These are phyloP conservation scores for Hirtodrosophila confusa DNA, from an alignment of 2,888 invertebrate genomes.

Conservation along the genomic window DNA sequence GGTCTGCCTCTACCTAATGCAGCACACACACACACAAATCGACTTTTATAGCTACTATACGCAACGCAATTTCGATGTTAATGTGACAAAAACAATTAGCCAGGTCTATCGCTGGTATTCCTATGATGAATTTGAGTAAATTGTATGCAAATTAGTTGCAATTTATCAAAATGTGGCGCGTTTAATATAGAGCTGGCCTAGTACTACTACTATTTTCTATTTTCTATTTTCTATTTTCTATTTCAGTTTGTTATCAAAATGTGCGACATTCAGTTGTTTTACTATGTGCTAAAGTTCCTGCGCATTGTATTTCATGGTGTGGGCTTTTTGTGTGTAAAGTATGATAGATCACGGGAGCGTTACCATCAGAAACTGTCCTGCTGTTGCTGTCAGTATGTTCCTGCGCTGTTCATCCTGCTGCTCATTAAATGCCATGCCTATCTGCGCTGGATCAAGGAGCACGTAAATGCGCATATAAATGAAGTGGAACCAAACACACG, in stretches of 20 bases:
- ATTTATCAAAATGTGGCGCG: constrained; percentile 3
- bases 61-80: constrained; percentile 50
- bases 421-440: neutral
- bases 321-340: constrained; percentile 45
- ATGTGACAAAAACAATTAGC: constrained; percentile 61
- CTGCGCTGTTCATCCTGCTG: neutral
- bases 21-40: constrained; percentile 11
- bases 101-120: constrained; percentile 57
- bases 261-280: constrained; percentile 37
- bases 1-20: constrained; percentile 17
- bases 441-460: neutral
- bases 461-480: neutral
- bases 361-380: constrained; percentile 6
- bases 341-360: constrained; percentile 9
- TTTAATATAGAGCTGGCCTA: too few species aligned
- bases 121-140: constrained; percentile 54
- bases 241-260: constrained; percentile 50
- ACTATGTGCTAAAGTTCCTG: constrained; percentile 19
- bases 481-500: neutral
- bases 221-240: neutral
- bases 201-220: neutral
- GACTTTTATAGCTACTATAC: constrained; percentile 24
- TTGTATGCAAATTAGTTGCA: constrained; percentile 13
- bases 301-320: constrained; percentile 17
- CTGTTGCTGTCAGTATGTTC: constrained; percentile 3